These are phyloP conservation scores for Scelioninae gen. 1 DNA, from an alignment of 2,888 invertebrate species.

Conservation along the genomic window DNA sequence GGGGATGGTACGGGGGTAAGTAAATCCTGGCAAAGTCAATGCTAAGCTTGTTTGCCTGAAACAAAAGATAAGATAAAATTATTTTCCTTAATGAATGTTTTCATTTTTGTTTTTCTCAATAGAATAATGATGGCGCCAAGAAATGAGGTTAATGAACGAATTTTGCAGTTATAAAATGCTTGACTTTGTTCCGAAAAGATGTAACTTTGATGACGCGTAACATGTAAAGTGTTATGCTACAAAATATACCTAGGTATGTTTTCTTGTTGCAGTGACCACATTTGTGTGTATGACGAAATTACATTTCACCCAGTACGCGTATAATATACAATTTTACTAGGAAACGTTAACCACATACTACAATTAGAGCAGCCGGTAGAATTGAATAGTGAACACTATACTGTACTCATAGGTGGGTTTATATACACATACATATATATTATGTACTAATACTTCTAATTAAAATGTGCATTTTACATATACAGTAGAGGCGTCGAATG, in stretches of 20 bases:
- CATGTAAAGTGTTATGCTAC: slow-evolving; percentile 18
- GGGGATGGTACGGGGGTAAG: background rate
- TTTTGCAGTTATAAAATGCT: slow-evolving; percentile 17
- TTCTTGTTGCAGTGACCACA: slow-evolving; percentile 25
- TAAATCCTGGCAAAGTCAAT: background rate
- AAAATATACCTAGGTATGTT: slow-evolving; percentile 10
- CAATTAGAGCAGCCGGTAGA: slow-evolving; percentile 12
- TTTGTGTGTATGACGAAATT: slow-evolving; percentile 23
- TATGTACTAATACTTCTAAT: no score
- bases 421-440: no score
- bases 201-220: slow-evolving; percentile 8
- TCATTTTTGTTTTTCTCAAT: background rate
- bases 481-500: no score
- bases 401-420: no score
- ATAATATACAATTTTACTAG: slow-evolving; percentile 22
- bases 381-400: no score
- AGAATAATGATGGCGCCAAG: background rate
- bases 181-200: slow-evolving; percentile 1
- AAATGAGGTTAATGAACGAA: slow-evolving; percentile 13
- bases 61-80: slow-evolving; percentile 1
- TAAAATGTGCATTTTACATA: no score
- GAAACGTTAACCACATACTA: slow-evolving; percentile 18
- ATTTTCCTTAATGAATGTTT: slow-evolving; percentile 12
- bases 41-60: background rate
- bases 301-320: slow-evolving; percentile 10